Evolutionary conservation across 2,113 vertebrate species (phyloP), one percentile per base, ranked within the genome.

Genomic region (Sapayoa aenigma): DNA sequence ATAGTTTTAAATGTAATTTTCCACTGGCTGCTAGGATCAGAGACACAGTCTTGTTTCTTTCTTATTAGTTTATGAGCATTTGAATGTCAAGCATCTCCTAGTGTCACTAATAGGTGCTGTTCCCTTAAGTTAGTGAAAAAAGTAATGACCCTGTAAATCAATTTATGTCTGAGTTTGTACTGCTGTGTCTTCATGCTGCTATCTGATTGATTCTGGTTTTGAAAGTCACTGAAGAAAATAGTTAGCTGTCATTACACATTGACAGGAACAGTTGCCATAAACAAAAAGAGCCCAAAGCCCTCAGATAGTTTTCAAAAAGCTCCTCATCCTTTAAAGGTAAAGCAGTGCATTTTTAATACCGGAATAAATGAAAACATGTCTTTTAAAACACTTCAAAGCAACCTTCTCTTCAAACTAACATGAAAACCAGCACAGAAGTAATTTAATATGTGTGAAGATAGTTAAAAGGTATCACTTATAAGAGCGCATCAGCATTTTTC

Each of bases 81-180:
- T 93, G 91, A 96, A 91, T 88, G 76, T 83, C 90, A 95, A 88
- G 37, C 49, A 37, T 90, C 60, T 96, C 67, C 52, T 84, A 42
- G 27, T 95, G 65, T 93, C 85, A 86, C 82, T 90, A 90, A 80
- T 60, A 86, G 72, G 79, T 94, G 42, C 47, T 84, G 68, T 41
- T 96, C 42, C 30, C 77, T 94, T 86, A 92, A 88, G 63, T 94
- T 87, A 74, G 72, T 71, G 75, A 90, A 83, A 90, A 72, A 93
- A 90, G 82, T 95, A 91, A 95, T 93, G 93, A 87, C 59, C 82
- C 91, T 28, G 60, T 93, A 95, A 92, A 95, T 93, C 75, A 93
- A 63, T 96, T 90, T 95, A 69, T 91, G 65, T 68, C 79, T 77
- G 67, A 56, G 39, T 92, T 78, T 77, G 41, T 82, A 89, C 73